Evolutionary conservation across 1,140 invertebrate species (phyloP), one percentile per base, ranked within the genome.

Genomic region (Octopus bimaculoides): DNA sequence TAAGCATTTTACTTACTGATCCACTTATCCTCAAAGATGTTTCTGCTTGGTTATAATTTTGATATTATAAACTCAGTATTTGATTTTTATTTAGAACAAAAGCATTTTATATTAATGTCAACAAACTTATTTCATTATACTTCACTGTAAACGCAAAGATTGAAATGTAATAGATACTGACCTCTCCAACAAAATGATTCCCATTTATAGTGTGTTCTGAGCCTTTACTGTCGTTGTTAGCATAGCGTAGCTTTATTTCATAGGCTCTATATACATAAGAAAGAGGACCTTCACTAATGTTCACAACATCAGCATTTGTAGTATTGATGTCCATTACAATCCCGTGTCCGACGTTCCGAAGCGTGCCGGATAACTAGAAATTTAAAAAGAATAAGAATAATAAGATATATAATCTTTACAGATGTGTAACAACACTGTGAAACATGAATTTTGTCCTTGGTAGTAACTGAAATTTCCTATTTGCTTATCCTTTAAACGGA

Each of bases 181-280:
- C 88, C 85, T 89, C 88, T 20, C 87, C 86, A 17, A 86, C 84
- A 81, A 87, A 89, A 17, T 83, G 66, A 79, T 88, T 87, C 52
- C 93, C 93, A 83, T 96, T 95, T 26, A 98, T 94, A 52, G 92
- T 92, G 91, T 97, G 96, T 90, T 98, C 97, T 1, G 95, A 96
- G 53, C 97, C 97, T 75, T 93, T 89, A 0, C 92, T 91, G 84
- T 96, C 94, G 79, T 95, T 94, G 73, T 93, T 92, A 0, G 96
- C 96, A 94, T 95, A 96, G 87, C 96, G 95, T 80, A 96, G 94
- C 89, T 96, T 95, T 69, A 95, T 82, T 69, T 87, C 82, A 7
- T 83, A 79, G 8, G 87, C 77, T 55, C 80, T 81, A 79, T 87
- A 87, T 9, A 81, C 79, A 73, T 88, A 88, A 74, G 85, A 84